Percentiles rank a stretch among this genome's conserved stretches.
Conservation (phyloP, 2,113 vertebrate species). For the Scophthalmus maximus region DNA sequence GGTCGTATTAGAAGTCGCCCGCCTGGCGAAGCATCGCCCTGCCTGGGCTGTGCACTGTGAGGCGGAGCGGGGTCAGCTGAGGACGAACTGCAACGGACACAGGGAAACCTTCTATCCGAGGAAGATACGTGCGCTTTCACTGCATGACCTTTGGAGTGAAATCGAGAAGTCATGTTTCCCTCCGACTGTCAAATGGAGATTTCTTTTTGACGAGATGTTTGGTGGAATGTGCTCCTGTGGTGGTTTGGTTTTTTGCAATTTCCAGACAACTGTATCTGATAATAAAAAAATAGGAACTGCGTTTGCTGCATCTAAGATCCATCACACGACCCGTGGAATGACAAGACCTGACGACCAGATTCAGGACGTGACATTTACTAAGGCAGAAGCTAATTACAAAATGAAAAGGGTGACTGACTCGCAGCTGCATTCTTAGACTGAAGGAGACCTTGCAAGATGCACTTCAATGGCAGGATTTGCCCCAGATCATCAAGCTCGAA, state of each 20-base stretch:
- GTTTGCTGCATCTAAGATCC: not conserved
- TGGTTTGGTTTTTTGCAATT: not conserved
- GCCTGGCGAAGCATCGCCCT: slow-evolving; percentile 25
- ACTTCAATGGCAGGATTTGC: no score
- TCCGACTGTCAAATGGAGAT: slow-evolving; percentile 45
- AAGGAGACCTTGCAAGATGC: no score
- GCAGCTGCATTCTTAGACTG: not conserved
- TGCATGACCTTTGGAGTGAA: slow-evolving; percentile 44
- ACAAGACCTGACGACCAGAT: not conserved
- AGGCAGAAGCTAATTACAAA: slow-evolving; percentile 47
- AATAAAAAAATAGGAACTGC: no score
- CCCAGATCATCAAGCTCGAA: no score
- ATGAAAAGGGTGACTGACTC: slow-evolving; percentile 18
- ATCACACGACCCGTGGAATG: no score
- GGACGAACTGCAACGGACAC: slow-evolving; percentile 26
- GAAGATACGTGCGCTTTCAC: slow-evolving; percentile 23
- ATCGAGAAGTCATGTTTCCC: slow-evolving; percentile 24
- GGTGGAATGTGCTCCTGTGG: not conserved
- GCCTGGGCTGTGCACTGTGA: slow-evolving; percentile 7
- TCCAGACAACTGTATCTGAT: not conserved
- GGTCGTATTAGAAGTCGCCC: slow-evolving; percentile 33
- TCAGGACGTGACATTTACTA: slow-evolving; percentile 28
- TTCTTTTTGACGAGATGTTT: slow-evolving; percentile 40
- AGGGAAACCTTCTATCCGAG: slow-evolving; percentile 30
- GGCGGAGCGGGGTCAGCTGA: slow-evolving; percentile 32